phyloP scores from a whole-genome alignment of 2,888 invertebrate species.

The Dicyrtoma fusca region DNA sequence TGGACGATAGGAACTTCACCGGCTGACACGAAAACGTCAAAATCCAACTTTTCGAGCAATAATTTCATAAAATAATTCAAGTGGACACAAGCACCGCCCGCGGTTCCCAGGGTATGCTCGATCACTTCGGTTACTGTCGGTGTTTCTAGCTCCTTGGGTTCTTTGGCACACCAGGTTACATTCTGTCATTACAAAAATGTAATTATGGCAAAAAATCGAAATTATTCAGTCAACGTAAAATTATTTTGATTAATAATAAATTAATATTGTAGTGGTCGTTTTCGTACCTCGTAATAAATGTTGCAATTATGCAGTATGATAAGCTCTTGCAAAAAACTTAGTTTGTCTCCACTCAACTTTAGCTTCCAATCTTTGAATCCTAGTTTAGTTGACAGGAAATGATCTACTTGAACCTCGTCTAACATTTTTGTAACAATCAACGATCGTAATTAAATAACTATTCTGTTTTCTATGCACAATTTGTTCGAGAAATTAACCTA shows the following conservation, averaged over 20 bases:
- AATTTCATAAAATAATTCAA: constrained; percentile 4
- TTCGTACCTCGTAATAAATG: not conserved
- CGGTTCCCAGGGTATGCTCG: not conserved
- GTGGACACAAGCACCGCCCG: constrained; percentile 2
- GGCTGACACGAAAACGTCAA: not conserved
- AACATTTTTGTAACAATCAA: too few species aligned
- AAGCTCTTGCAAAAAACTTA: not conserved
- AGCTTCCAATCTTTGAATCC: not conserved
- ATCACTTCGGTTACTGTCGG: not conserved
- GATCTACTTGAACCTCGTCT: not conserved
- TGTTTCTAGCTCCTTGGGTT: not conserved
- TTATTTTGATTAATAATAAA: too few species aligned
- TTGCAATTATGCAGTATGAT: not conserved
- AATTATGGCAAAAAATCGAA: too few species aligned
- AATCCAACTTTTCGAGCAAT: not conserved
- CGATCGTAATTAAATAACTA: too few species aligned
- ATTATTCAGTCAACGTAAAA: too few species aligned
- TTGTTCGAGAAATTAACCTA: too few species aligned
- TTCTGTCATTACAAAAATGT: too few species aligned
- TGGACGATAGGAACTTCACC: not conserved
- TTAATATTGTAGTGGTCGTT: too few species aligned
- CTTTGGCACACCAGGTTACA: not conserved
- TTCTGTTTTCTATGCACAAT: too few species aligned
- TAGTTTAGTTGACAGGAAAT: not conserved
- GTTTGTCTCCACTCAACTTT: not conserved